Base-by-base conservation (phyloP, 2,888 invertebrate genomes). In the Lampropteryx suffumata region DNA sequence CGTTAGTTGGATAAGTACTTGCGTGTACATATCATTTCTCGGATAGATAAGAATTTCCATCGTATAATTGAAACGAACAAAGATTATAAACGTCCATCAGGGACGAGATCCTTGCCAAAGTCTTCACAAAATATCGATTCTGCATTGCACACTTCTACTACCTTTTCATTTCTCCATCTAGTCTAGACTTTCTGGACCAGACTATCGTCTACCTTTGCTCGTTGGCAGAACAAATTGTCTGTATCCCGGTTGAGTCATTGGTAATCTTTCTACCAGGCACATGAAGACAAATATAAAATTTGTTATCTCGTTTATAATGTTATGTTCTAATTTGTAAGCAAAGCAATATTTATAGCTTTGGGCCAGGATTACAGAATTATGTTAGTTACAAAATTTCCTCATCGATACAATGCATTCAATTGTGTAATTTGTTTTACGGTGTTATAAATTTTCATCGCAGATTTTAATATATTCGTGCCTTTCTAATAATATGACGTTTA, bases 371-470 rank as follows among this genome's bases (percentile, higher is more conserved):
- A 21, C 24, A 28, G 11, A 30, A 12, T 9, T 46, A n/a, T 17
- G 4, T 17, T 30, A 27, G 27, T 42, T 27, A 26, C 14, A 24
- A 29, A 13, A 28, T 44, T 41, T 35, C 50, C 43, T 47, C 27
- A 35, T 30, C 8, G 21, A 34, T 29, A 24, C 42, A 33, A 50
- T 44, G 59, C 57, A 50, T 62, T 46, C 29, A 28, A 59, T 50
- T 45, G 37, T 34, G 53, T 33, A 7, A 50, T 65, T 64, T 61
- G 62, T 58, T 64, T 61, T 59, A 39, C 49, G n/a, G n/a, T n/a
- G n/a, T n/a, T n/a, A 61, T 61, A 2, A 21, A 7, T 7, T 7
- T 6, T 53, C 40, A 56, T 41, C 57, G 51, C 47, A 36, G 50
- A 50, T 51, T 55, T 57, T 52, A 50, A 45, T 44, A 17, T 3